Evolutionary conservation across 1,140 invertebrate species (phyloP), one percentile per base, ranked within the genome.

Genomic region (Tetragnatha versicolor): DNA sequence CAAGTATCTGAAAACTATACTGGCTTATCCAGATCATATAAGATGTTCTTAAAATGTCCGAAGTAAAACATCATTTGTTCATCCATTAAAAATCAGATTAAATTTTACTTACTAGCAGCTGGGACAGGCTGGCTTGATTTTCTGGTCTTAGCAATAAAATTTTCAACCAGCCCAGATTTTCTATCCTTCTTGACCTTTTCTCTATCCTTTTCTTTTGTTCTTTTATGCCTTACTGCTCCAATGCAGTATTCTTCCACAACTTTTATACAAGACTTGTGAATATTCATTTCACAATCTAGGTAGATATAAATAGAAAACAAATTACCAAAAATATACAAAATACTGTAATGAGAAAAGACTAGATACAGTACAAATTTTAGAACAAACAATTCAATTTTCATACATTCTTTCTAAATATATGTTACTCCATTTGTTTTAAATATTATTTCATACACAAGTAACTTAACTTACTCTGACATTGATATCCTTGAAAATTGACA

Each of bases 401-500:
- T 58, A 45, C 68, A 78, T n/a, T n/a, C n/a, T n/a, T n/a, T n/a
- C n/a, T n/a, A 75, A 69, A 77, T 7, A 79, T 25, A 82, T 12
- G 78, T 35, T 45, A 27, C 17, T 49, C 47, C 9, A 10, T n/a
- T 45, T 9, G n/a, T 10, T 9, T 45, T 45, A 45, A n/a, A 10
- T n/a, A 45, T 45, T 45, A n/a, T 45, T n/a, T 45, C 9, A 45
- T 10, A 10, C 42, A 29, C 81, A n/a, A n/a, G n/a, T n/a, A n/a
- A 20, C 76, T 53, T 76, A 25, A 86, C 88, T 88, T 88, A 95
- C 93, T 90, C 83, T 90, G 89, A 88, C 95, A 97, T 83, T 94
- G 92, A 88, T 94, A 96, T 79, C 95, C 95, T 87, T 98, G 96
- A 76, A 94, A 93, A 82, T 94, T 94, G 70, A 98, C 92, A 60